Conservation (phyloP, 2,113 vertebrate species). For the Scytalopus superciliaris region DNA sequence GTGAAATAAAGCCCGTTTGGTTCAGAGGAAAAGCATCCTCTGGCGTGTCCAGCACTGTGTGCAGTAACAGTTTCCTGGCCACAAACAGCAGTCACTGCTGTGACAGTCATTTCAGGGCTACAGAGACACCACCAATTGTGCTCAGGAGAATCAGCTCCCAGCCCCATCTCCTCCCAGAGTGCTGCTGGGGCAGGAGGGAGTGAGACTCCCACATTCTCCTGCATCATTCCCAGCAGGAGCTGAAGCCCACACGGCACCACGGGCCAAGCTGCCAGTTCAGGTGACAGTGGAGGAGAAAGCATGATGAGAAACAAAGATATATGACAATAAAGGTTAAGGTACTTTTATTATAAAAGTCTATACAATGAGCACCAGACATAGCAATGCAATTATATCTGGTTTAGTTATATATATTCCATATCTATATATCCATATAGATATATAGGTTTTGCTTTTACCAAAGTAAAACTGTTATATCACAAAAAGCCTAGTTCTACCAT, state of each 20-base stretch:
- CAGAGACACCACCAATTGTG: fast-evolving
- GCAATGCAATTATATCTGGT: conserved; percentile 76
- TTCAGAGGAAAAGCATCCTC: neutral
- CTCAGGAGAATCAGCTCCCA: too few species aligned
- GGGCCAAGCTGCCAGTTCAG: neutral
- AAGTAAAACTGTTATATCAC: conserved; percentile 77
- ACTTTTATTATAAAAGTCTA: conserved; percentile 85
- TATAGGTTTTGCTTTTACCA: conserved; percentile 75
- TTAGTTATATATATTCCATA: conserved; percentile 77
- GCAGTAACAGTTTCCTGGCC: neutral
- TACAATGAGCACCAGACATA: conserved; percentile 80
- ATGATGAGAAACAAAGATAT: conserved; percentile 46
- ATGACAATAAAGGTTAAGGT: conserved; percentile 75
- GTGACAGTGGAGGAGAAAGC: neutral
- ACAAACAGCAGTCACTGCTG: neutral
- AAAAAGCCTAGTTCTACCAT: conserved; percentile 77
- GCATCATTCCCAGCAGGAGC: neutral
- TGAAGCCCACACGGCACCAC: fast-evolving
- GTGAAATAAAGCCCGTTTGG: neutral
- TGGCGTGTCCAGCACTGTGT: neutral
- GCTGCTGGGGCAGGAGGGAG: neutral
- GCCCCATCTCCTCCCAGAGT: neutral
- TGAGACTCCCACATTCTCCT: neutral
- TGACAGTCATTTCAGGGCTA: neutral
- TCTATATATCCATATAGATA: conserved; percentile 73